Percentiles rank a stretch among this genome's conserved stretches.
Evolutionary conservation across 1,140 invertebrate genomes (phyloP).

Genomic region (Acyrthosiphon pisum): DNA sequence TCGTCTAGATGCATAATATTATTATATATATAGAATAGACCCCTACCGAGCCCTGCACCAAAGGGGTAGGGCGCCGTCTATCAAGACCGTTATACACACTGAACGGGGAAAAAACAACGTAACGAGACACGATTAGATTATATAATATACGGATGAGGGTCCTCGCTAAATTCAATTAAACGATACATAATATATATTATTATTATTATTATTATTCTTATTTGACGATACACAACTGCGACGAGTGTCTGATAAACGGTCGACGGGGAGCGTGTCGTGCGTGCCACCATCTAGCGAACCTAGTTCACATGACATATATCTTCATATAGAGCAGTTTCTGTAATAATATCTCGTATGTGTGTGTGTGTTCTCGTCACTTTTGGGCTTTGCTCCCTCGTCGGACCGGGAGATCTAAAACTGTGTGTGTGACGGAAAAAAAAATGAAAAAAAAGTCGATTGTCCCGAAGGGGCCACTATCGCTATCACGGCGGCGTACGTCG

Average conservation of each 20-base stretch:
- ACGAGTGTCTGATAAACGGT: background rate
- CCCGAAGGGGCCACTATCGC: constrained; percentile 25
- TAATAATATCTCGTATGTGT: background rate
- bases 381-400: background rate
- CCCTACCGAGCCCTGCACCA: background rate
- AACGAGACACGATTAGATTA: constrained; percentile 53
- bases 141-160: background rate
- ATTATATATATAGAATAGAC: background rate
- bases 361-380: background rate
- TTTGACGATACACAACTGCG: background rate
- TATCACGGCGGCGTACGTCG: background rate
- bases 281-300: background rate
- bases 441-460: background rate
- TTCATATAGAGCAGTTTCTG: background rate
- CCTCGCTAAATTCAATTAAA: constrained; percentile 42
- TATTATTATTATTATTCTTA: constrained; percentile 33
- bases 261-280: background rate
- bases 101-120: background rate
- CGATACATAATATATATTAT: background rate
- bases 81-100: background rate
- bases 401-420: background rate
- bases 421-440: background rate
- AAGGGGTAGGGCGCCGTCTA: background rate
- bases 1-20: background rate
- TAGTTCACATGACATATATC: background rate